Evolutionary conservation across 2,797 vertebrate species (phyloP), one percentile per base, ranked within the genome.

Genomic region (Propithecus deckenii): DNA sequence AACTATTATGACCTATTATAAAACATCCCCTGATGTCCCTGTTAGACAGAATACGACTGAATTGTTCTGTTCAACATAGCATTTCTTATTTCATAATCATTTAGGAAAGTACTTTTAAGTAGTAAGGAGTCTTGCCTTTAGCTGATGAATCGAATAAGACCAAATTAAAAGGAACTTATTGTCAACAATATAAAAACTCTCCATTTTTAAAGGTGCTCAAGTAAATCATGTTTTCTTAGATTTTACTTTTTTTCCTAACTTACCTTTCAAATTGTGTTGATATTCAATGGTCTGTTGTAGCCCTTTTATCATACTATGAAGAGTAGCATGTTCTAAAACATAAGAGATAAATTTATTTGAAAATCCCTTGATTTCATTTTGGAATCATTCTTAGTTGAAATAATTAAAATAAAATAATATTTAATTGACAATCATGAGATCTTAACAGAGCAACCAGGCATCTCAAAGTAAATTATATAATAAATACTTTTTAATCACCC

Each of bases 221-320:
- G 38, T 59, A 76, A 14, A 80, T 22, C 1, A 52, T 4, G n/a
- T 15, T 12, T 18, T 91, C 79, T 46, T 69, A 86, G 1, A 84
- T 23, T 75, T 92, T 79, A 72, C 74, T 46, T 91, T 93, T 93
- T 63, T 57, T 12, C 57, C 22, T 81, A 85, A 74, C 92, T 98
- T 99, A 99, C 99, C 99, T 99, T 99, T 99, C 96, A 99, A 96
- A 4, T 99, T 98, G 97, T 98, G 99, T 91, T 99, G 99, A 97
- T 99, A 99, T 97, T 99, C 99, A 96, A 99, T 97, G 43, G 99
- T 99, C 97, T 99, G 98, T 96, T 99, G 99, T 61, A 99, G 98
- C 61, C 98, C 98, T 71, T 98, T 99, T 95, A 99, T 98, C 59
- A 99, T 98, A 92, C 97, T 97, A 67, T 99, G 98, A 76, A 99